Percentiles rank a stretch among this genome's conserved stretches.
Evolutionary conservation across 2,113 vertebrate species (phyloP).

Genomic region (Vulpes ferrilata): DNA sequence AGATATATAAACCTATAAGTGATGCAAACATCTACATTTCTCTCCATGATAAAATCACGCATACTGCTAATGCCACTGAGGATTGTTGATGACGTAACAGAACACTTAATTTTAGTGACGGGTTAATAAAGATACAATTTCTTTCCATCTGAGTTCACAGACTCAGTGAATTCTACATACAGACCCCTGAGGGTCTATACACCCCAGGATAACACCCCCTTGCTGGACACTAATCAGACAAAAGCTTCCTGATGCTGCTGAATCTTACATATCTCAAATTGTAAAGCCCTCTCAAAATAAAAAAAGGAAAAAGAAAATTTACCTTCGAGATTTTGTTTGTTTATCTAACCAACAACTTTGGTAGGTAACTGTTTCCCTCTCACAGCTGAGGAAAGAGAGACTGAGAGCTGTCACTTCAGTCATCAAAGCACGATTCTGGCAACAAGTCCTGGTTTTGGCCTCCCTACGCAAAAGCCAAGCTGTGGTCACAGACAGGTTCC

Average conservation of each 20-base stretch:
- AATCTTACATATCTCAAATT: background rate
- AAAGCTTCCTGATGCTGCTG: background rate
- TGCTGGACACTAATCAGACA: background rate
- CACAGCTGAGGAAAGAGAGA: background rate
- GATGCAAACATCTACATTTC: background rate
- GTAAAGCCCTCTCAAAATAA: background rate
- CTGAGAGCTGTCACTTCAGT: background rate
- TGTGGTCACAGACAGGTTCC: background rate
- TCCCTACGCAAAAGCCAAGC: background rate
- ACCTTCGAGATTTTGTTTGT: background rate
- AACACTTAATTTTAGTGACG: background rate
- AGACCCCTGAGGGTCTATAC: background rate
- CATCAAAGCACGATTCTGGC: background rate
- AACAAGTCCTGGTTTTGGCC: background rate
- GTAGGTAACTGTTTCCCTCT: background rate
- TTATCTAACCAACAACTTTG: background rate
- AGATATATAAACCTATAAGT: background rate
- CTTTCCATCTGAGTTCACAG: background rate
- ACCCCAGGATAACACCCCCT: background rate
- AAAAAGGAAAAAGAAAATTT: background rate
- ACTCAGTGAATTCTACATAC: background rate
- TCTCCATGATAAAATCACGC: background rate
- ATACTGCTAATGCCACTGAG: no score
- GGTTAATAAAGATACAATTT: background rate
- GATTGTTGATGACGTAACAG: background rate